Percentiles rank a stretch among this genome's conserved stretches.
phyloP scores from a whole-genome alignment of 2,113 vertebrate genomes.

The Spheniscus mendiculus region DNA sequence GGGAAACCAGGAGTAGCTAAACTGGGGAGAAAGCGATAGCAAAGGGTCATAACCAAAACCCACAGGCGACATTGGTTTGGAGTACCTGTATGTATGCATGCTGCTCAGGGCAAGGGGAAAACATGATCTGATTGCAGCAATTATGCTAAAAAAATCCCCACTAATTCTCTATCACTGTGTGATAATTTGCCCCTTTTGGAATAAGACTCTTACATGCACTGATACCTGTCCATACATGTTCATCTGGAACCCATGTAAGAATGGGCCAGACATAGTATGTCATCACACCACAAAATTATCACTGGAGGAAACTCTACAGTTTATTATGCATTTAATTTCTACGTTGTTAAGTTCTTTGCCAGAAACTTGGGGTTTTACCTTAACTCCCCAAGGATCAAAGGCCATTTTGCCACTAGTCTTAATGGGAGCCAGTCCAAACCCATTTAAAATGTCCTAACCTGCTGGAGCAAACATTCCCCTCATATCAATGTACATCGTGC shows the following conservation, averaged over 20 bases:
- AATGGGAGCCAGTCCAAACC: neutral
- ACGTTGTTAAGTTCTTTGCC: neutral
- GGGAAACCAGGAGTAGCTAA: neutral
- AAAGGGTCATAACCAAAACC: neutral
- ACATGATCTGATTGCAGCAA: neutral
- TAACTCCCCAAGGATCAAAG: neutral
- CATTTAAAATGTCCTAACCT: neutral
- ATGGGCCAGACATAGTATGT: neutral
- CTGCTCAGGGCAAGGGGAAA: neutral
- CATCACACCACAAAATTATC: slow-evolving; percentile 2
- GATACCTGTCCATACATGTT: neutral
- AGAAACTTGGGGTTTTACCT: neutral
- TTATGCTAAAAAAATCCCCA: neutral
- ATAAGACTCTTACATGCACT: neutral
- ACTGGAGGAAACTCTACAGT: neutral
- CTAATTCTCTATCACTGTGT: neutral
- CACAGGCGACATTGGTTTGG: rapidly evolving
- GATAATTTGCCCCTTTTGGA: neutral
- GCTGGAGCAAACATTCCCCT: neutral
- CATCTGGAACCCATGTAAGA: neutral
- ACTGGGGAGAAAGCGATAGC: neutral
- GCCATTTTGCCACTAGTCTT: neutral
- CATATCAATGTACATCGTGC: neutral
- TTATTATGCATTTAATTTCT: neutral
- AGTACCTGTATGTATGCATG: neutral